Conservation (phyloP, 2,888 invertebrate genomes). For the Clanis bilineata region DNA sequence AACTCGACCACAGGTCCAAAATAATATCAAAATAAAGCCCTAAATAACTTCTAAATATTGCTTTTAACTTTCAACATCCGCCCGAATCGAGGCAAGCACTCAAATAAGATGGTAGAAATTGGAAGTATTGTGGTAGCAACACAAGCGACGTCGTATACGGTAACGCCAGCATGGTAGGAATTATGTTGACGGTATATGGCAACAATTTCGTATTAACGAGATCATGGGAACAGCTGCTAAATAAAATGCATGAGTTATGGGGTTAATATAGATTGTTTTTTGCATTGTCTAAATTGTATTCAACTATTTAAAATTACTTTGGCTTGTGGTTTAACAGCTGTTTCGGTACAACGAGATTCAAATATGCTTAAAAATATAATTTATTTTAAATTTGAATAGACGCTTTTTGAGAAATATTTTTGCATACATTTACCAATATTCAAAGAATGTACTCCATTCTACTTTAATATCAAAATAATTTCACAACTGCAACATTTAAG, state of each 20-base stretch:
- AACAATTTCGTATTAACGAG: slow-evolving; percentile 25
- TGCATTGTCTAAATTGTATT: slow-evolving; percentile 5
- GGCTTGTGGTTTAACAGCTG: neutral
- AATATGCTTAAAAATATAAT: slow-evolving; percentile 10
- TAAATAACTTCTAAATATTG: slow-evolving; percentile 28
- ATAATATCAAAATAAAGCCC: slow-evolving; percentile 5
- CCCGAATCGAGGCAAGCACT: slow-evolving; percentile 25
- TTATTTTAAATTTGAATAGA: neutral
- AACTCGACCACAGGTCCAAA: neutral
- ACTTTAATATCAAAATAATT: neutral
- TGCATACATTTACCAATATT: neutral
- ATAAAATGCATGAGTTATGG: slow-evolving; percentile 8
- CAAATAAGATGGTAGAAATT: slow-evolving; percentile 11
- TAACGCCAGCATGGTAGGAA: slow-evolving; percentile 27
- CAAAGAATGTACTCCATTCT: slow-evolving; percentile 5
- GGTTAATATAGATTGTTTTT: neutral
- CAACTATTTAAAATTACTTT: neutral
- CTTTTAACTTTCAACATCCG: slow-evolving; percentile 22
- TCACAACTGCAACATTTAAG: neutral
- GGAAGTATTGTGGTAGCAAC: slow-evolving; percentile 30
- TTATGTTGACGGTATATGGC: slow-evolving; percentile 16
- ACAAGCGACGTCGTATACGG: slow-evolving; percentile 37
- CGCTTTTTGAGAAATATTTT: neutral
- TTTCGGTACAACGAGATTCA: slow-evolving; percentile 8
- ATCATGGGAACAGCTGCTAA: slow-evolving; percentile 8